Evolutionary conservation across 2,888 invertebrate genomes (phyloP).

Genomic region (Acanthopleura granulata): DNA sequence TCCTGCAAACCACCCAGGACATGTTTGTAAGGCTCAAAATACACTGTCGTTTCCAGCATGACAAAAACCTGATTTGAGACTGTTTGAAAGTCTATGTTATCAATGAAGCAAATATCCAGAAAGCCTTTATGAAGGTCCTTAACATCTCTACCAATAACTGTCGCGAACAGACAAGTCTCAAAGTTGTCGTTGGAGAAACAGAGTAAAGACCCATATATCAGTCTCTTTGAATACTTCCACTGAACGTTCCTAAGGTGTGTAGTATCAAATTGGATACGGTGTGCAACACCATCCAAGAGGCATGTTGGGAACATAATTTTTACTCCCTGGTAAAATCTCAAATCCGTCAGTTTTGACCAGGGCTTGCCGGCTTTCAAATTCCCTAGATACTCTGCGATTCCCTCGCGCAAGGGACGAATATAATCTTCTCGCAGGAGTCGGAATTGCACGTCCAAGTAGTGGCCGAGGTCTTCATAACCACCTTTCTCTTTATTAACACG

Average conservation of each 20-base stretch:
- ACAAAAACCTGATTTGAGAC: constrained; percentile 3
- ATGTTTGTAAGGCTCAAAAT: constrained; percentile 83
- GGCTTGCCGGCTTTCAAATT: constrained; percentile 26
- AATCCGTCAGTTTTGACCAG: constrained; percentile 28
- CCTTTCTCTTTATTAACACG: constrained; percentile 77
- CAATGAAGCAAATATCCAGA: constrained; percentile 43
- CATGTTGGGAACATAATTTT: constrained; percentile 39
- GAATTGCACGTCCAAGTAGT: constrained; percentile 85
- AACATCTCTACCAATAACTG: constrained; percentile 76
- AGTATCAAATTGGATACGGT: constrained; percentile 35
- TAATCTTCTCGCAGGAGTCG: constrained; percentile 85
- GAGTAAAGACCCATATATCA: constrained; percentile 81
- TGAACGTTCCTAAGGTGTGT: constrained; percentile 29
- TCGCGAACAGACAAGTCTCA: constrained; percentile 78
- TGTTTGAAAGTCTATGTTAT: constrained; percentile 66
- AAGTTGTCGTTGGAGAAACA: constrained; percentile 80
- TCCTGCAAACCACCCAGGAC: constrained; percentile 78
- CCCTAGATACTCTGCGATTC: constrained; percentile 74
- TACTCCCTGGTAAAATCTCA: constrained; percentile 50
- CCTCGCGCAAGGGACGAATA: constrained; percentile 79
- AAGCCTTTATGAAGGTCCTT: constrained; percentile 49
- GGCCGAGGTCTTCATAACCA: constrained; percentile 75
- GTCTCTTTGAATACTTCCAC: constrained; percentile 73
- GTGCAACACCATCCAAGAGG: constrained; percentile 39
- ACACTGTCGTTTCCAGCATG: constrained; percentile 83